Conservation (phyloP, 2,888 invertebrate species). For the Drosophila colorata region DNA sequence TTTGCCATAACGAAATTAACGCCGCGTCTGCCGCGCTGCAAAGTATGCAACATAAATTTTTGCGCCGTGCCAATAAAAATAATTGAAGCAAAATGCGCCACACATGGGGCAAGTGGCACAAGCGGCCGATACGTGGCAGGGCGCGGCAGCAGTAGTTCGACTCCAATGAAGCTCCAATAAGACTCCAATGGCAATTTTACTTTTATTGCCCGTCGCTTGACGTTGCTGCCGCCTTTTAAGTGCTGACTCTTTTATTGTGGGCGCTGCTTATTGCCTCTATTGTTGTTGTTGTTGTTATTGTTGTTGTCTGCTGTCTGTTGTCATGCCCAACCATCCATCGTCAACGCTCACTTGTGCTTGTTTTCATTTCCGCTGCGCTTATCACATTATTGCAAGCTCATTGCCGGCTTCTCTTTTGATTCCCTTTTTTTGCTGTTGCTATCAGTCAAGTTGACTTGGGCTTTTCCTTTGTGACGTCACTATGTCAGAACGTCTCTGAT, state of each 20-base stretch:
- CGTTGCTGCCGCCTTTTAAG: constrained; percentile 59
- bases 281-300: constrained; percentile 37
- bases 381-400: constrained; percentile 81
- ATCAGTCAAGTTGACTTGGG: constrained; percentile 62
- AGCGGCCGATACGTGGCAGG: not conserved
- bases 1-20: constrained; percentile 77
- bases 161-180: constrained; percentile 54
- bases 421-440: constrained; percentile 27
- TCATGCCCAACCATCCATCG: constrained; percentile 59
- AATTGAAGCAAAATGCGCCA: constrained; percentile 68
- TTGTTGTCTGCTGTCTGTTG: constrained; percentile 21
- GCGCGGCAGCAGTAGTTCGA: constrained; percentile 26
- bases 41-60: constrained; percentile 76
- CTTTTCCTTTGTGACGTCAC: constrained; percentile 48
- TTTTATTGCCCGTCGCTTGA: constrained; percentile 65
- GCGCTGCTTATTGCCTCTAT: constrained; percentile 26
- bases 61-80: constrained; percentile 74
- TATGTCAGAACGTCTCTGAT: constrained; percentile 7
- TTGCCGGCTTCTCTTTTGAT: constrained; percentile 61
- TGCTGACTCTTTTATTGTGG: constrained; percentile 66
- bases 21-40: constrained; percentile 66
- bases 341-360: constrained; percentile 67
- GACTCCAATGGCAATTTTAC: constrained; percentile 69
- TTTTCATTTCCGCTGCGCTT: constrained; percentile 77
- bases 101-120: constrained; percentile 16